Conservation (phyloP, 2,797 vertebrate genomes). For the Brachymystax lenok region DNA sequence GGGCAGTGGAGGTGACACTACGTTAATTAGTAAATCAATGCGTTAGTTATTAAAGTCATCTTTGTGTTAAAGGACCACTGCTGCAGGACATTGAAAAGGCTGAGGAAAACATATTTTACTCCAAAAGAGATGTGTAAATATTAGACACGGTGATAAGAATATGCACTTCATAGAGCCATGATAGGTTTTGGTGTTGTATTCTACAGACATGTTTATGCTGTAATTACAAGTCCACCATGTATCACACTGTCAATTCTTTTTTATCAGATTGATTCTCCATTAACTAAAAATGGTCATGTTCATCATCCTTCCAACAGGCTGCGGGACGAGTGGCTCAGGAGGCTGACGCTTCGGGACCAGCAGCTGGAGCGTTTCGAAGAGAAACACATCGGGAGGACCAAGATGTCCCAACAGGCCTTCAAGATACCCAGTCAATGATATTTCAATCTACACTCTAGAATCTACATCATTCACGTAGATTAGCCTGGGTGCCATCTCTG, state of each 20-base stretch:
- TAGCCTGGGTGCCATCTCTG: no score
- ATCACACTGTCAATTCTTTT: background rate
- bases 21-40: background rate
- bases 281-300: background rate
- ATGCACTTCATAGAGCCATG: background rate
- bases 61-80: background rate
- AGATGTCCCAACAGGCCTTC: constrained; percentile 16
- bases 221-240: background rate
- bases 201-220: background rate
- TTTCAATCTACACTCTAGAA: background rate
- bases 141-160: background rate
- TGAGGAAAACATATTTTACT: background rate
- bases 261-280: background rate
- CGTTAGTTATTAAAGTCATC: no score
- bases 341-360: constrained; percentile 35
- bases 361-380: constrained; percentile 27
- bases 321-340: constrained; percentile 41
- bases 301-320: constrained; percentile 29
- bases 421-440: background rate
- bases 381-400: constrained; percentile 26
- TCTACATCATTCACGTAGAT: background rate
- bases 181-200: background rate
- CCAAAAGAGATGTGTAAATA: background rate
- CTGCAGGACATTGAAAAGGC: background rate
- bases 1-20: background rate